Evolutionary conservation across 2,113 vertebrate species (phyloP).

Genomic region (Oxyura jamaicensis): DNA sequence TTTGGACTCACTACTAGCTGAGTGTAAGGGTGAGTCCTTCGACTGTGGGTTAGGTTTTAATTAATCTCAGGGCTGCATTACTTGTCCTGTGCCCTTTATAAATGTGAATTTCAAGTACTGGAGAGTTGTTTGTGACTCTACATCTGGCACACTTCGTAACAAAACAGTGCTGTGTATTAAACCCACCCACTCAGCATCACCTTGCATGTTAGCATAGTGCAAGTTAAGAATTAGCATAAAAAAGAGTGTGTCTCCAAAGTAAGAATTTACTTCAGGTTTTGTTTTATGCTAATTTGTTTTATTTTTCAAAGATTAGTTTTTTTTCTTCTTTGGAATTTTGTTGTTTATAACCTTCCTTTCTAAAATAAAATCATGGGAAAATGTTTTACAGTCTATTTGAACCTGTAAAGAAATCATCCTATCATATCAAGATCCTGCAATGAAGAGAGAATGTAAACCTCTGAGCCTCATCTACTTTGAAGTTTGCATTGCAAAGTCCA

Average conservation of each 20-base stretch:
- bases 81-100: background rate
- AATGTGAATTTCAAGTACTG: background rate
- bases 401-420: background rate
- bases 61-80: background rate
- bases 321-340: background rate
- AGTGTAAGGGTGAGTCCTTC: background rate
- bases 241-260: background rate
- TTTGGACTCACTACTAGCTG: background rate
- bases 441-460: background rate
- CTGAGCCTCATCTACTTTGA: background rate
- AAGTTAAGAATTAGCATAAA: background rate
- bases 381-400: background rate
- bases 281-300: background rate
- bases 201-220: background rate
- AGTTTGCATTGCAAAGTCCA: background rate
- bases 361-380: background rate
- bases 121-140: background rate
- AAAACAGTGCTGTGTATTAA: background rate
- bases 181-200: background rate
- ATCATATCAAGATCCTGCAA: background rate
- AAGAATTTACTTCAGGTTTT: background rate
- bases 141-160: background rate
- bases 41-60: background rate
- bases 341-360: background rate
- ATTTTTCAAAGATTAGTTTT: background rate